Base-by-base conservation (phyloP, 1,140 invertebrate species). In the Bombus soroeensis region DNA sequence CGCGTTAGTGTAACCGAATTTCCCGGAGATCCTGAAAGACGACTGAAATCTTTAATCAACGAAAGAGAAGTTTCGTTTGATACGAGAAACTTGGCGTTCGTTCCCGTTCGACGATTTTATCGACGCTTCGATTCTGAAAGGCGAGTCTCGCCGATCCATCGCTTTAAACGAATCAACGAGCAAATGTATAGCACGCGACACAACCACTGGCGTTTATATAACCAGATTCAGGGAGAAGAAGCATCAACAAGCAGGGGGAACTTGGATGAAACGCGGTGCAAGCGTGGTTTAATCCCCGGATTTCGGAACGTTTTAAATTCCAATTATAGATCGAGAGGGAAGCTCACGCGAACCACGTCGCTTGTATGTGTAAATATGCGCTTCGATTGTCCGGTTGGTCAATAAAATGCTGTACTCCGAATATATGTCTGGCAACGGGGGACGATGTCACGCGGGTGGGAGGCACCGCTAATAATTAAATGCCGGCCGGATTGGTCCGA, bases 401-500 rank as follows among this genome's bases (percentile, higher is more conserved):
- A 85, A 91, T 91, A 91, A 91, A 91, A 85, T 77, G 32, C 81
- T 62, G 68, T 59, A 59, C 76, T 80, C 73, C 53, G 85, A 77
- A 83, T 87, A 83, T 76, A 78, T 39, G 53, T 34, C 43, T 15
- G 66, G 76, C 32, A 85, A 28, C 53, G 39, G n/a, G 64, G 34
- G 32, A 39, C 28, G 66, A 37, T 84, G 75, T 85, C 73, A 86
- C 34, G 18, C 34, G 39, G 18, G 66, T n/a, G n/a, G 62, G 66
- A 25, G 86, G 47, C 74, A 75, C 68, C 74, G 79, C 47, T 91
- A 92, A 92, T 92, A 91, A 92, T 91, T 91, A 90, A 92, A 90
- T 84, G 81, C 83, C 72, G 59, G 72, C 81, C 68, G 79, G 73
- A 87, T 86, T 72, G 70, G 68, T 78, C 62, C 70, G 68, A 70